Evolutionary conservation across 2,113 vertebrate genomes (phyloP), one percentile per base, ranked within the genome.

Genomic region (Isurus oxyrinchus): DNA sequence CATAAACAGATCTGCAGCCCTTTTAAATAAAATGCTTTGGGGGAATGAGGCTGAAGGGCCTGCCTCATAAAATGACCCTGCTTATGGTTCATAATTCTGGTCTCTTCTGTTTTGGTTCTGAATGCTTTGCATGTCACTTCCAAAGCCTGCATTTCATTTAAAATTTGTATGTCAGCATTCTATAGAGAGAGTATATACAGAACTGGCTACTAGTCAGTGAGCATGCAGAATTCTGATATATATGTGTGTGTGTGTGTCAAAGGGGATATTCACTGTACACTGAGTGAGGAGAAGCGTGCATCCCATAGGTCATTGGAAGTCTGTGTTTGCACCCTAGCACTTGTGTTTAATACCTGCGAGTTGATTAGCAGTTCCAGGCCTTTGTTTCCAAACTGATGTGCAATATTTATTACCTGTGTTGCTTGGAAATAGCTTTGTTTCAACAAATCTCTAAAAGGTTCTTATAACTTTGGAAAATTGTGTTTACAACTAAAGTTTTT

Each of bases 61-160:
- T 63, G 90, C 31, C 44, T 94, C 35, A 1, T 23, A 93, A 94
- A 11, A 25, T 31, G 87, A 90, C 53, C 14, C 16, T 94, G 57
- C 21, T 44, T 94, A 23, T 63, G 35, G 16, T 66, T 63, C 59
- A 25, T 63, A 19, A 63, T 35, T 94, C 90, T 61, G 57, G n/a
- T 59, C 90, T 63, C 16, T 25, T n/a, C 90, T 93, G 35, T 81
- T 79, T 84, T 23, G 81, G 35, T 25, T 93, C 55, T 93, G 57
- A n/a, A 93, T 61, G 35, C 88, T 91, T 55, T 59, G 55, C 27
- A 35, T 93, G 57, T 93, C 3, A 59, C 35, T 13, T n/a, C 57
- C 5, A 93, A 61, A 91, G 35, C n/a, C 31, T 93, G 31, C 90
- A 93, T 93, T 93, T 93, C 35, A 49, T n/a, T 94, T 94, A 44